Base-by-base conservation (phyloP, 2,888 invertebrate species). In the Kuschelorhynchus macadamiae region DNA sequence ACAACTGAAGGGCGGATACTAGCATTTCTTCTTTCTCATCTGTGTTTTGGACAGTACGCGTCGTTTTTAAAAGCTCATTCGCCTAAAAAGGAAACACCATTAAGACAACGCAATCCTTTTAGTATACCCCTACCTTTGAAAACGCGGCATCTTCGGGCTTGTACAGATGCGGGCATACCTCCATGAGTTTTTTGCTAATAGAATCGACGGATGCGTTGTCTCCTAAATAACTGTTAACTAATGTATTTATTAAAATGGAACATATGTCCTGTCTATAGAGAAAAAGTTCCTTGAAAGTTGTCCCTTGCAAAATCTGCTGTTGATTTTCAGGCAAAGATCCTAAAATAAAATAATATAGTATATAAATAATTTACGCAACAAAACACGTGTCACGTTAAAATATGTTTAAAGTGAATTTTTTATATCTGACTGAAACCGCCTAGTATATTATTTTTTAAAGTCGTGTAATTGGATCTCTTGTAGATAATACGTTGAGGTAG, bases 161-260 rank as follows among this genome's bases (percentile, higher is more conserved):
- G 81, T 97, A 99, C 20, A 99, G 86, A 75, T 93, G 92, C 0
- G 99, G 98, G 79, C 98, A 99, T 0, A 95, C 88, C 77, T 96
- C 93, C 47, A 97, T 87, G 59, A 99, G 84, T 79, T 92, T 92
- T 18, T 89, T 87, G 67, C 96, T 97, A 70, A 99, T 95, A 0
- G 94, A 91, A 80, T 96, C 95, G 1, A 97, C 95, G 0, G 95
- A 95, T 0, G 98, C 97, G 81, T 97, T 96, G 81, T 99, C 98
- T 62, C 92, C 92, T 14, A 99, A 87, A 84, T 98, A 99, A 65
- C 94, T 92, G 75, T 95, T 93, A 53, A 98, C 94, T 11, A 98
- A 85, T 49, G 93, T 90, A 33, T 92, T 91, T 17, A 98, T 92
- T 14, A 98, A 85, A 67, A 92, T 84, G 1, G 89, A 88, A 74